These are phyloP conservation scores for Boleophthalmus pectinirostris DNA, from an alignment of 2,113 vertebrate genomes.

Conservation along the genomic window DNA sequence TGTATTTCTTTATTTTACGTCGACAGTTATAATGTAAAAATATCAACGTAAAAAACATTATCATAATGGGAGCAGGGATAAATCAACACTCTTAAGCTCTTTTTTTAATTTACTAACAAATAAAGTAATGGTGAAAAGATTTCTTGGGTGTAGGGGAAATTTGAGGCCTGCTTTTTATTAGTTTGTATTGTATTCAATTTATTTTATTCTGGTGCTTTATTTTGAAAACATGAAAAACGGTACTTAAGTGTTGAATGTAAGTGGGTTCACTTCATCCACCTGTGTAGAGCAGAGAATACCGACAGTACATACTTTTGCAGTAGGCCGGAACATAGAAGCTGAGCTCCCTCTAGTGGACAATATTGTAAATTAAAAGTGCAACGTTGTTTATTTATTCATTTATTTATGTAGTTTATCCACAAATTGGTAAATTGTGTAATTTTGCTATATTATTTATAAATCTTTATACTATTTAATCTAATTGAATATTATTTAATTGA, in stretches of 20 bases:
- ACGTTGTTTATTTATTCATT: background rate
- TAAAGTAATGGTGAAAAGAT: background rate
- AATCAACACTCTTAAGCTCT: no score
- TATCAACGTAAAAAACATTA: no score
- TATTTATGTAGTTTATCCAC: background rate
- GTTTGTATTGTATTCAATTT: background rate
- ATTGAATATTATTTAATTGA: background rate
- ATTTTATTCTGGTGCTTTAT: background rate
- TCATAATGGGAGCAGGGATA: no score
- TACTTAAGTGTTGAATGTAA: background rate
- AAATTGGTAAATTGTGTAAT: background rate
- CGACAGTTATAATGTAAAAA: background rate
- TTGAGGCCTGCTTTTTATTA: no score
- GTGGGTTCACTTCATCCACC: background rate
- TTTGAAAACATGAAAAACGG: background rate
- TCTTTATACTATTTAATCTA: background rate
- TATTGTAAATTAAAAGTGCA: background rate
- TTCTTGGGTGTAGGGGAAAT: no score
- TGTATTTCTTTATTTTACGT: background rate
- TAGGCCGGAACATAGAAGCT: conserved; percentile 17
- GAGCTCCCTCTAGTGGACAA: conserved; percentile 52
- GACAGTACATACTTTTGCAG: background rate
- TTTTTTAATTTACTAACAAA: background rate
- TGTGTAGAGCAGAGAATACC: background rate
- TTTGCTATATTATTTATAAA: background rate